Evolutionary conservation across 1,140 invertebrate species (phyloP), one percentile per base, ranked within the genome.

Genomic region (Danaus melanippus): DNA sequence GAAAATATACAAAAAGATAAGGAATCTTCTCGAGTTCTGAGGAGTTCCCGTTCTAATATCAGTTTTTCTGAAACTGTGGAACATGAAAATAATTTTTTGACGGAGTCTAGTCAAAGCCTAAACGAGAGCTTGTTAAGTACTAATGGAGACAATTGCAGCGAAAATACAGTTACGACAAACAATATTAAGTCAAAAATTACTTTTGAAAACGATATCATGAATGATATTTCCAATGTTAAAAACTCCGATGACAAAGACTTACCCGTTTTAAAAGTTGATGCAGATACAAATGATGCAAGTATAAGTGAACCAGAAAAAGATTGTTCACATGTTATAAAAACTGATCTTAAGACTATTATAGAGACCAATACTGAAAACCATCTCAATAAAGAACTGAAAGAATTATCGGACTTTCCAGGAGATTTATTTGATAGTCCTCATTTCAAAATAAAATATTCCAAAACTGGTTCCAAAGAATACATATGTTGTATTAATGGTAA

Each of bases 401-500:
- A 43, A 9, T 32, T 53, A 46, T 10, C 46, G 0, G 46, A 10
- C 8, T 9, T 42, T 32, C 42, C 42, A 8, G 58, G 52, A 46
- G 80, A 84, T 61, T 68, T 86, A 50, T 32, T 76, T n/a, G 64
- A 68, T 44, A 73, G 66, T 61, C 67, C 84, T 1, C 84, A 86
- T 69, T 84, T 86, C 50, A 86, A 83, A 67, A 67, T 83, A 10
- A 62, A 50, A 45, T 69, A 64, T 21, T 69, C 61, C 46, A 60
- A 62, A 8, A 50, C 69, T 42, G 80, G 80, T 6, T 62, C 60
- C 5, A 84, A 83, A 58, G 76, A 81, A 64, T 86, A 85, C 42
- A 60, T 83, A 15, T 86, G 84, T 61, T 84, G 84, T 52, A 78
- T 86, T 41, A 85, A 86, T 52, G 72, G 72, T 0, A 60, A 50